phyloP scores from a whole-genome alignment of 2,113 vertebrate species.

The Trematomus loennbergii region DNA sequence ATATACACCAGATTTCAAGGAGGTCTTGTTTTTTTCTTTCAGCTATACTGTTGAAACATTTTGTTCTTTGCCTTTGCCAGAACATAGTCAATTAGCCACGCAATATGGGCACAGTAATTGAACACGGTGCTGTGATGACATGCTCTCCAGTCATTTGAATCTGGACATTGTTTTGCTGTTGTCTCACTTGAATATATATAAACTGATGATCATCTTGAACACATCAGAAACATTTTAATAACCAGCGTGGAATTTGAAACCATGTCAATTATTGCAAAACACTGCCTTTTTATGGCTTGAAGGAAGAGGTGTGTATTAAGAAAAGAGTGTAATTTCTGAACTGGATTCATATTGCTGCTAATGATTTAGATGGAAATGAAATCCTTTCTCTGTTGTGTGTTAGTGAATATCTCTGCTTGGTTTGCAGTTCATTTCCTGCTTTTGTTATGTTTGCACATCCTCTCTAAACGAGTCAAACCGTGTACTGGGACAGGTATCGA shows the following conservation, averaged over 20 bases:
- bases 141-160: conserved; percentile 43
- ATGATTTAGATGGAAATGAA: conserved; percentile 54
- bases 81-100: conserved; percentile 65
- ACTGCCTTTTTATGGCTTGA: conserved; percentile 11
- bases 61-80: conserved; percentile 30
- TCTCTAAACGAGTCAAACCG: conserved; percentile 34
- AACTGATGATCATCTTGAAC: conserved; percentile 35
- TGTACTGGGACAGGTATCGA: conserved; percentile 54
- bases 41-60: conserved; percentile 11
- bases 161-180: conserved; percentile 58
- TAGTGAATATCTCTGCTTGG: conserved; percentile 35
- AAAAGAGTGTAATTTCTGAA: conserved; percentile 27
- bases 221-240: conserved; percentile 22
- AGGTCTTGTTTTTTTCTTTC: conserved; percentile 5
- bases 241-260: conserved; percentile 7
- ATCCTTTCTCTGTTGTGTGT: conserved; percentile 13
- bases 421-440: conserved; percentile 61
- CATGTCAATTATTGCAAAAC: conserved; percentile 1
- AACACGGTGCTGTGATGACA: conserved; percentile 55
- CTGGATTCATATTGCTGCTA: neutral
- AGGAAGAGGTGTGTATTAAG: neutral
- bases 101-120: conserved; percentile 57
- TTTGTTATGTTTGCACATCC: conserved; percentile 62
- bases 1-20: neutral
- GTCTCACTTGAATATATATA: conserved; percentile 46